Evolutionary conservation across 1,140 invertebrate species (phyloP).

Genomic region (Leptoteleia sp.): DNA sequence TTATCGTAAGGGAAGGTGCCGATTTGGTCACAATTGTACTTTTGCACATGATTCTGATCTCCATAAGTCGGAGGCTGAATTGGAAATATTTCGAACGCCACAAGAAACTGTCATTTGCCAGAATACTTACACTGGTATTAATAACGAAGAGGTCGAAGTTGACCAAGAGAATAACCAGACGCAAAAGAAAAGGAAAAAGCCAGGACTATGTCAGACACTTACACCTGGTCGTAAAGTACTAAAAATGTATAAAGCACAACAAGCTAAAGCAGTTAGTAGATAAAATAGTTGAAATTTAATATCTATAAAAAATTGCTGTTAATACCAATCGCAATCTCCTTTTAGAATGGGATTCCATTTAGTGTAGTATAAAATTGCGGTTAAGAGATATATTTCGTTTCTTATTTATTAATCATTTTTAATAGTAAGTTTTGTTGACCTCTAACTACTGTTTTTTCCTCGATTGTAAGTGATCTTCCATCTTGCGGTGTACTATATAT

Average conservation of each 20-base stretch:
- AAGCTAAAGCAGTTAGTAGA: constrained; percentile 81
- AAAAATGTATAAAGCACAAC: constrained; percentile 87
- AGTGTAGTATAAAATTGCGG: no score
- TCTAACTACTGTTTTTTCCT: no score
- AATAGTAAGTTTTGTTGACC: neutral
- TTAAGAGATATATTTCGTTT: no score
- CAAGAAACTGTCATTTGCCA: constrained; percentile 80
- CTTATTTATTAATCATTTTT: neutral
- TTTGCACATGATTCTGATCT: constrained; percentile 95
- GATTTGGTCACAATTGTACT: constrained; percentile 95
- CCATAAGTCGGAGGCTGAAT: constrained; percentile 82
- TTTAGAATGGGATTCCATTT: no score
- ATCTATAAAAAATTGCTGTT: neutral
- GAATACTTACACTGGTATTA: constrained; percentile 73
- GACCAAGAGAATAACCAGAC: constrained; percentile 83
- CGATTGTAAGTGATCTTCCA: neutral
- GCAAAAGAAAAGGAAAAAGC: constrained; percentile 85
- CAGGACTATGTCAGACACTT: constrained; percentile 88
- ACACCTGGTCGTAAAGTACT: constrained; percentile 92
- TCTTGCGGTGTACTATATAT: neutral
- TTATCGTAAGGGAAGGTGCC: constrained; percentile 93
- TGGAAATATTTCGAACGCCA: constrained; percentile 82
- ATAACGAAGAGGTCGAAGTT: constrained; percentile 79
- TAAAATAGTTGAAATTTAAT: constrained; percentile 49
- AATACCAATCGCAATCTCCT: no score